Percentiles rank a stretch among this genome's conserved stretches.
Evolutionary conservation across 2,113 vertebrate genomes (phyloP).

Genomic region (Channa argus): DNA sequence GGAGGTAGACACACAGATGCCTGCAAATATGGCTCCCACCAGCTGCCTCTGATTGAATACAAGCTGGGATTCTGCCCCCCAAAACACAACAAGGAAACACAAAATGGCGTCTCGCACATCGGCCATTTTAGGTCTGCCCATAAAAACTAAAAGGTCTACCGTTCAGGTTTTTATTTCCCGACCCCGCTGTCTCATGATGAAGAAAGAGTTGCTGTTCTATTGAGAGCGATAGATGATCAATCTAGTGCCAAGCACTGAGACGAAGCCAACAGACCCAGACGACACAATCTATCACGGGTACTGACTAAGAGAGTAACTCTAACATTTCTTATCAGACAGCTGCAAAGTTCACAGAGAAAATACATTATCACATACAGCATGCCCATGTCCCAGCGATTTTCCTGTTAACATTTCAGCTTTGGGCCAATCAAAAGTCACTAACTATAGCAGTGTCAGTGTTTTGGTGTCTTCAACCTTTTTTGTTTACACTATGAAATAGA

Average conservation of each 20-base stretch:
- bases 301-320: conserved; percentile 14
- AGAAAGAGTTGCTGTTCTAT: conserved; percentile 37
- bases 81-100: conserved; percentile 80
- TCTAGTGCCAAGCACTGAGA: conserved; percentile 48
- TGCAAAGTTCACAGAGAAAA: conserved; percentile 26
- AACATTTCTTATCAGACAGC: conserved; percentile 35
- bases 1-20: conserved; percentile 78
- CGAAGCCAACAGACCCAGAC: conserved; percentile 43
- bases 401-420: background rate
- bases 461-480: background rate
- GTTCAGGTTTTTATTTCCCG: conserved; percentile 28
- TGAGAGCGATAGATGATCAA: conserved; percentile 39
- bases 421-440: background rate
- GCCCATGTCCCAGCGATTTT: background rate
- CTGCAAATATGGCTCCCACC: conserved; percentile 81
- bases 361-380: background rate
- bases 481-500: background rate
- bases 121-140: conserved; percentile 81
- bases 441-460: background rate
- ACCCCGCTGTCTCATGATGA: conserved; percentile 26
- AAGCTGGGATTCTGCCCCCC: conserved; percentile 79
- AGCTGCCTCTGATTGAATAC: conserved; percentile 80
- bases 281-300: conserved; percentile 17
- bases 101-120: conserved; percentile 82
- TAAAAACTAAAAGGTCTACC: conserved; percentile 45